Percentiles rank a stretch among this genome's conserved stretches.
phyloP scores from a whole-genome alignment of 1,140 invertebrate species.

The Heliconius nattereri region DNA sequence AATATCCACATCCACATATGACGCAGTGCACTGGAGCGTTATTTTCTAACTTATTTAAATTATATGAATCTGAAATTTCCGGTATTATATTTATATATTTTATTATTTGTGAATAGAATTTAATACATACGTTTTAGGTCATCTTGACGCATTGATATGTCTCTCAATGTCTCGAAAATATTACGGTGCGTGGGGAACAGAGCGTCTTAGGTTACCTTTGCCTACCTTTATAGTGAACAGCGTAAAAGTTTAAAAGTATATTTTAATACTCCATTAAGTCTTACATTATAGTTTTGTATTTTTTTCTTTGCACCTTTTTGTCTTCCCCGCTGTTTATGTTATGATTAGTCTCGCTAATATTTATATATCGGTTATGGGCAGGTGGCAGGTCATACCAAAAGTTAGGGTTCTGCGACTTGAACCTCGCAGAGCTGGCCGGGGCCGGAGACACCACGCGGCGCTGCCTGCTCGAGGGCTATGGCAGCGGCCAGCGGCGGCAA shows the following conservation, averaged over 20 bases:
- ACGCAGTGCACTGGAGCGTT: not conserved
- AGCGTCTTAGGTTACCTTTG: too few relatives aligned
- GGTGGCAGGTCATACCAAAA: conserved; percentile 97
- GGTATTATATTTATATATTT: not conserved
- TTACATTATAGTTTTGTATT: too few relatives aligned
- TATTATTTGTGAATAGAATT: not conserved
- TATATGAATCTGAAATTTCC: not conserved
- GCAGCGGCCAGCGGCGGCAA: conserved; percentile 89
- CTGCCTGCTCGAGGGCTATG: conserved; percentile 97
- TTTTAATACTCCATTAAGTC: too few relatives aligned
- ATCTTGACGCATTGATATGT: too few relatives aligned
- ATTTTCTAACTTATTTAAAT: not conserved
- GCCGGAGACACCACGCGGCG: conserved; percentile 91
- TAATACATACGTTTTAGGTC: not conserved
- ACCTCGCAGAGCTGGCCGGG: conserved; percentile 97
- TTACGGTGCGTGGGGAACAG: too few relatives aligned
- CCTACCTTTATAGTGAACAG: too few relatives aligned
- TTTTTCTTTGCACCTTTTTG: too few relatives aligned
- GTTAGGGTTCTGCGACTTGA: conserved; percentile 97
- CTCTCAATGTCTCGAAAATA: too few relatives aligned
- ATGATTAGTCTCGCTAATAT: not conserved
- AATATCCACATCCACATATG: conserved; percentile 5
- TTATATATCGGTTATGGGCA: conserved; percentile 37
- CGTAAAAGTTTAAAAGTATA: too few relatives aligned
- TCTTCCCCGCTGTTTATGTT: not conserved